Evolutionary conservation across 2,888 invertebrate genomes (phyloP).

Genomic region (Oegoconia quadripuncta): DNA sequence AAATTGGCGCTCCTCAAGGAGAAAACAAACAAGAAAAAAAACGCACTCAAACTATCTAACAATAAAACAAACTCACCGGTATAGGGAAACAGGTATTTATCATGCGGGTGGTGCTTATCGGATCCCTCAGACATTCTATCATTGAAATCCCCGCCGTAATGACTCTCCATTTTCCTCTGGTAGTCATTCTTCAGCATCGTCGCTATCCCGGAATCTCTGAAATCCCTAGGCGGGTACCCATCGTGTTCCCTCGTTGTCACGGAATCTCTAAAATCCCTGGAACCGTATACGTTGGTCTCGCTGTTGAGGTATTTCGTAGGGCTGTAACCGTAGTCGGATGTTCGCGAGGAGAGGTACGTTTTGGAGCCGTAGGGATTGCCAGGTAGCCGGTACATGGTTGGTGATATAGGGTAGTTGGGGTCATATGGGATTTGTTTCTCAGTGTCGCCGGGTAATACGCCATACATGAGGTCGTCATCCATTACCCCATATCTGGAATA

Average conservation of each 20-base stretch:
- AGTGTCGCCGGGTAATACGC: constrained; percentile 54
- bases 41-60: background rate
- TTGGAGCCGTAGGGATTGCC: constrained; percentile 74
- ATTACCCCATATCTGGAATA: constrained; percentile 64
- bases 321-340: constrained; percentile 72
- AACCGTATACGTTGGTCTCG: constrained; percentile 61
- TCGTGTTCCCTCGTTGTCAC: constrained; percentile 65
- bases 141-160: constrained; percentile 73
- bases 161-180: constrained; percentile 69
- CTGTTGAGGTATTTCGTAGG: constrained; percentile 65
- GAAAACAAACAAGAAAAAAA: constrained; percentile 9
- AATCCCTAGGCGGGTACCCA: constrained; percentile 64
- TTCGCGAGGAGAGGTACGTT: constrained; percentile 61
- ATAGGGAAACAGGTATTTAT: constrained; percentile 91
- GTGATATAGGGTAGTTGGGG: constrained; percentile 72
- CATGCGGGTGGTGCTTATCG: constrained; percentile 84
- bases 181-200: constrained; percentile 76
- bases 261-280: constrained; percentile 59
- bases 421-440: constrained; percentile 73
- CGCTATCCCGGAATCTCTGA: constrained; percentile 69
- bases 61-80: constrained; percentile 76
- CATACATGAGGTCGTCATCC: constrained; percentile 72
- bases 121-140: constrained; percentile 85
- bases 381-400: constrained; percentile 66
- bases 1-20: too few species aligned